A percentile compares a stretch with the other conserved stretches of the same genome.
These are phyloP conservation scores for Bergia puertoricense DNA, from an alignment of 92 coral and sea anemone genomes.

Conservation along the genomic window DNA sequence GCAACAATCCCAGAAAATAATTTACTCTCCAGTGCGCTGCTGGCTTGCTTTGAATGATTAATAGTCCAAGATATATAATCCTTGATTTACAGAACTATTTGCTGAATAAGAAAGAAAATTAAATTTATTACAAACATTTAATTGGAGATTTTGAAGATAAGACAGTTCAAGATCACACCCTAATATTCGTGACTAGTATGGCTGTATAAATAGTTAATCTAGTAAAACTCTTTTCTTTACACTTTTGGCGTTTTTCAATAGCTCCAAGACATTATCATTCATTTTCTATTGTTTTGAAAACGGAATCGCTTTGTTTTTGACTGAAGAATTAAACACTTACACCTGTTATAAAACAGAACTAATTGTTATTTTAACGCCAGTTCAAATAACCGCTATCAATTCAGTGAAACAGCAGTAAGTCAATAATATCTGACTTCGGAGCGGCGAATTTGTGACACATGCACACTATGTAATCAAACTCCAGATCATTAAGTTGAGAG, in stretches of 20 bases:
- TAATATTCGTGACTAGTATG: no score
- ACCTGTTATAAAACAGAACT: conserved; percentile 11
- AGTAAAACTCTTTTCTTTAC: no score
- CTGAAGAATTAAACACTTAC: not conserved
- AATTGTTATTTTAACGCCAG: not conserved
- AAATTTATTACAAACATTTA: no score
- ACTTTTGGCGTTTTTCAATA: no score
- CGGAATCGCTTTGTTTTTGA: not conserved
- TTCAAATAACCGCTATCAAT: not conserved
- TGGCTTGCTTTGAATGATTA: not conserved
- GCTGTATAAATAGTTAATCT: no score
- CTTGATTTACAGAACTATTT: not conserved
- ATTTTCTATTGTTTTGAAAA: not conserved
- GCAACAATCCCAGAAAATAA: not conserved
- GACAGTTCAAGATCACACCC: no score
- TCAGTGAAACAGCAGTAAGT: not conserved
- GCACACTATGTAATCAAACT: no score
- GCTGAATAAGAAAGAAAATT: no score
- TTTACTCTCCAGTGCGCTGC: not conserved
- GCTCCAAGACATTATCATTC: no score
- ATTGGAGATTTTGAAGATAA: no score
- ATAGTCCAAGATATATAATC: not conserved
- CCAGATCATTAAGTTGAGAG: not conserved
- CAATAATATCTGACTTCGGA: not conserved
- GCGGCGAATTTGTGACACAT: not conserved